Conservation (phyloP, 2,888 invertebrate genomes). For the Habroteleia sp. region DNA sequence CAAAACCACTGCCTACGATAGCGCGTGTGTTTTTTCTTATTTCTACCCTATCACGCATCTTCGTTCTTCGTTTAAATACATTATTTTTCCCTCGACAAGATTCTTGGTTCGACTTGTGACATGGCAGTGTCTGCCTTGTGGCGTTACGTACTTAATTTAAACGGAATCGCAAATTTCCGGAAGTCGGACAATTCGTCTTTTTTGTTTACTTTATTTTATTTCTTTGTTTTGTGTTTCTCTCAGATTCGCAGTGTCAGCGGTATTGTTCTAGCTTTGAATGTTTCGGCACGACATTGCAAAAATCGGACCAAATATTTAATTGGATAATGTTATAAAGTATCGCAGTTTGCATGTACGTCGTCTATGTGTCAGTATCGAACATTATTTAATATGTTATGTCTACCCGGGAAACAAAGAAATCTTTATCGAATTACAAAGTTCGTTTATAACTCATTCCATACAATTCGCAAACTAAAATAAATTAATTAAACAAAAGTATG, state of each 20-base stretch:
- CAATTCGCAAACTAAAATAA: constrained; percentile 8
- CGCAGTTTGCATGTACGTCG: constrained; percentile 38
- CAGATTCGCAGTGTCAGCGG: constrained; percentile 44
- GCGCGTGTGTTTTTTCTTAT: constrained; percentile 3
- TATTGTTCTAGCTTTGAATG: constrained; percentile 28
- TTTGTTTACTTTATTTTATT: constrained; percentile 13
- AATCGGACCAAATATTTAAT: constrained; percentile 29
- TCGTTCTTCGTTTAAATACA: constrained; percentile 4
- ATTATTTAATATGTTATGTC: constrained; percentile 50
- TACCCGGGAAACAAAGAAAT: constrained; percentile 2
- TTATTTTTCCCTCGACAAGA: constrained; percentile 65
- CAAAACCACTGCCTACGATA: not conserved
- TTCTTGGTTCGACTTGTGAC: constrained; percentile 73
- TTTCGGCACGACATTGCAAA: constrained; percentile 33
- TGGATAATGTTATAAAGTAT: constrained; percentile 44
- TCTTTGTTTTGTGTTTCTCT: constrained; percentile 32
- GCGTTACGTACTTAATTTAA: constrained; percentile 73
- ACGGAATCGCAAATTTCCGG: constrained; percentile 49
- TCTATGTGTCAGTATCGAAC: constrained; percentile 67
- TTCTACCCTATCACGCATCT: too few species aligned
- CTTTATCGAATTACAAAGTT: constrained; percentile 10
- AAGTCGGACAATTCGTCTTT: constrained; percentile 51
- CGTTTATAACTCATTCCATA: constrained; percentile 8
- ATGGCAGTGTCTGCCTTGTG: constrained; percentile 80
- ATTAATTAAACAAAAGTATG: too few species aligned